phyloP scores from a whole-genome alignment of 92 coral and sea anemone genomes.

The Bergia puertoricense region DNA sequence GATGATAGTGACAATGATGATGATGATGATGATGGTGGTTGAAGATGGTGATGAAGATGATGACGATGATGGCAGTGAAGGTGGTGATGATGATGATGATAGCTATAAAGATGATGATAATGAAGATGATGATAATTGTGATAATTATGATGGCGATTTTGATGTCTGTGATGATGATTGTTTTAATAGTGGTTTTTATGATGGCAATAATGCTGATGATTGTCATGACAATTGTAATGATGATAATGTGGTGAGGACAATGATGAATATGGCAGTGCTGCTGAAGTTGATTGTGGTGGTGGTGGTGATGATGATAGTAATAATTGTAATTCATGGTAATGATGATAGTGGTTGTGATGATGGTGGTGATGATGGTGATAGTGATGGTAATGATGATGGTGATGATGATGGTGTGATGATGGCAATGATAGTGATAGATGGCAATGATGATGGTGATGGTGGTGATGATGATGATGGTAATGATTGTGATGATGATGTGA shows the following conservation, averaged over 20 bases:
- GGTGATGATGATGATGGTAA: background rate
- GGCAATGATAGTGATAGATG: too few species aligned
- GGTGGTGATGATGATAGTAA: background rate
- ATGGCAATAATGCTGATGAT: background rate
- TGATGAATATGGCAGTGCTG: background rate
- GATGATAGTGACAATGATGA: too few species aligned
- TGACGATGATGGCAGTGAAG: too few species aligned
- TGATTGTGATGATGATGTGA: background rate
- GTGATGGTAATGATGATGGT: background rate
- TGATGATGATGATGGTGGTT: too few species aligned
- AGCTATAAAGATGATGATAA: background rate
- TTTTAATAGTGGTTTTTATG: background rate
- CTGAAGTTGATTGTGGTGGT: background rate
- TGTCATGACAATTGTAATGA: background rate
- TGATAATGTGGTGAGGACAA: background rate
- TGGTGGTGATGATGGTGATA: background rate
- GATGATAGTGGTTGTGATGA: background rate
- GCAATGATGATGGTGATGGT: background rate
- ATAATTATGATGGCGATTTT: conserved; percentile 5
- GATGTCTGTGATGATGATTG: background rate
- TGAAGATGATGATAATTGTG: background rate
- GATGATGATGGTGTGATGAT: background rate
- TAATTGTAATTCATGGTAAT: background rate
- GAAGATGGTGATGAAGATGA: too few species aligned
- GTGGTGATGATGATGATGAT: conserved; percentile 24